phyloP scores from a whole-genome alignment of 2,113 vertebrate species.

The Hippocampus guttulatus region DNA sequence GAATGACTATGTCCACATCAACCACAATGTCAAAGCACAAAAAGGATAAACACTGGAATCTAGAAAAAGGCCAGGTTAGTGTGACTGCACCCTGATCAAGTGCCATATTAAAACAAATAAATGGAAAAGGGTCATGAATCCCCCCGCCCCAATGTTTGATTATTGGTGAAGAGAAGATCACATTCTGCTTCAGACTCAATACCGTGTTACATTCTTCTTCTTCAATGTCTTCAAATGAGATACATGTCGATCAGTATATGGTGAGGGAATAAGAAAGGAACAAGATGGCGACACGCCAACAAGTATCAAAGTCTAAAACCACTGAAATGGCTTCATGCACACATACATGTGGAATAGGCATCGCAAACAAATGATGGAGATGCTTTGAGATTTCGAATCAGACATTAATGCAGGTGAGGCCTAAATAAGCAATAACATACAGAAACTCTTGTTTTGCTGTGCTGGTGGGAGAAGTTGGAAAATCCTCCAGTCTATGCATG shows the following conservation, averaged over 20 bases:
- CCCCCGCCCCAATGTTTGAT: neutral
- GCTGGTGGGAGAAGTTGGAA: slow-evolving; percentile 99
- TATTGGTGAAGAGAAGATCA: neutral
- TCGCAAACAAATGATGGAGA: slow-evolving; percentile 43
- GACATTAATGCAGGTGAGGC: slow-evolving; percentile 31
- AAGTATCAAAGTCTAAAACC: neutral
- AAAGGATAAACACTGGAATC: neutral
- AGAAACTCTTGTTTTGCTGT: slow-evolving; percentile 99
- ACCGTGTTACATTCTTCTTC: neutral
- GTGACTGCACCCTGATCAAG: neutral
- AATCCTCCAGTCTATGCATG: slow-evolving; percentile 97
- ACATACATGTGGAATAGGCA: slow-evolving; percentile 15
- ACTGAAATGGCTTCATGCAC: neutral
- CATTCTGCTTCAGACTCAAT: neutral
- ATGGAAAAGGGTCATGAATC: slow-evolving; percentile 11
- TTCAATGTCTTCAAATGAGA: neutral
- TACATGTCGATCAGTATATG: neutral
- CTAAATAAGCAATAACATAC: slow-evolving; percentile 82
- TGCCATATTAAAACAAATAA: slow-evolving; percentile 4
- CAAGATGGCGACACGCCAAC: neutral
- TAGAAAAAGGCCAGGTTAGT: neutral
- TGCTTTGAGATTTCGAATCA: slow-evolving; percentile 21
- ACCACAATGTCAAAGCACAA: neutral
- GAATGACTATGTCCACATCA: neutral
- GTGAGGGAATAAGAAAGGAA: neutral